A percentile compares a stretch with the other conserved stretches of the same genome.
Conservation (phyloP, 2,888 invertebrate genomes). For the Euphydryas editha region DNA sequence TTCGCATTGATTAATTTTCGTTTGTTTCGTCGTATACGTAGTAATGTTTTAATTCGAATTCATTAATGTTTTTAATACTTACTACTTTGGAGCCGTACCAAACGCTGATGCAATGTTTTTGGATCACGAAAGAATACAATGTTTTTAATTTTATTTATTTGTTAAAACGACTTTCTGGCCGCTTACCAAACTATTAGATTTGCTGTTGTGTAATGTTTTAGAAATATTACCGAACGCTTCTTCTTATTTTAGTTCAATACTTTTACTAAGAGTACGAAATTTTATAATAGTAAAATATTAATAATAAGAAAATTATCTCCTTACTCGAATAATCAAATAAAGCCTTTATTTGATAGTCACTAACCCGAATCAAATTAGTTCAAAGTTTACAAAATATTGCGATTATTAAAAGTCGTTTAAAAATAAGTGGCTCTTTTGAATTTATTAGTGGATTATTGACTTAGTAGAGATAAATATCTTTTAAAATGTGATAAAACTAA, state of each 20-base stretch:
- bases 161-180: conserved; percentile 31
- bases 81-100: conserved; percentile 26
- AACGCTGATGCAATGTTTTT: conserved; percentile 21
- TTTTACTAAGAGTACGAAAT: not conserved
- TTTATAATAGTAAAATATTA: no score
- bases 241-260: not conserved
- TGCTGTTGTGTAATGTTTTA: conserved; percentile 29
- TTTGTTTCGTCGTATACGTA: conserved; percentile 30
- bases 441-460: no score
- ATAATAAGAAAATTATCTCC: no score
- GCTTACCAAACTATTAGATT: conserved; percentile 32
- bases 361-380: no score
- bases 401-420: no score
- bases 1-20: conserved; percentile 57
- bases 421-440: no score
- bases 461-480: no score
- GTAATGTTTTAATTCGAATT: conserved; percentile 11
- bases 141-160: conserved; percentile 33
- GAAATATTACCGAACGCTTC: not conserved
- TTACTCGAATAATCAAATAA: no score
- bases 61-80: conserved; percentile 13
- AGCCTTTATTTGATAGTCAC: no score
- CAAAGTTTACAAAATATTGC: no score
- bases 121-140: conserved; percentile 26
- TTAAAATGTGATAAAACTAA: no score